A percentile compares a stretch with the other conserved stretches of the same genome.
phyloP scores from a whole-genome alignment of 2,888 invertebrate genomes.

The Cataglyphis albicans region DNA sequence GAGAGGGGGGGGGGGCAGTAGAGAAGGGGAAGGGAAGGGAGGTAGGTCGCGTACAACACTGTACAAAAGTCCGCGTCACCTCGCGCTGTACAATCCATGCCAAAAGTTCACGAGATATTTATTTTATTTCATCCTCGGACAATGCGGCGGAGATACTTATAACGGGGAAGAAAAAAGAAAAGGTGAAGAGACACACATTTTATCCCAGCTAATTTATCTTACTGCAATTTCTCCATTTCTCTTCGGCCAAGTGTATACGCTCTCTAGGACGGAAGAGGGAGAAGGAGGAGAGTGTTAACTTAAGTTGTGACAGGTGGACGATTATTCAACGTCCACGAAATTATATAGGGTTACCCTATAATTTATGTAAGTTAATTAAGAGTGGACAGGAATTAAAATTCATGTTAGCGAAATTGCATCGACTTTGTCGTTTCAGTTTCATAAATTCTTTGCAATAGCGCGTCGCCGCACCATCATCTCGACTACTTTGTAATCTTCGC shows the following conservation, averaged over 20 bases:
- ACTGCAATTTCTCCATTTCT: slow-evolving; percentile 62
- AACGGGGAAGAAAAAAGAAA: slow-evolving; percentile 15
- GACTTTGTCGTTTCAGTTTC: slow-evolving; percentile 59
- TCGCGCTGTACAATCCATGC: slow-evolving; percentile 79
- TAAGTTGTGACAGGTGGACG: slow-evolving; percentile 73
- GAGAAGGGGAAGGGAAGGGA: slow-evolving; percentile 60
- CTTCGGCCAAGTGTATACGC: slow-evolving; percentile 25
- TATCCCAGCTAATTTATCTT: slow-evolving; percentile 68
- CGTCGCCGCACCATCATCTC: slow-evolving; percentile 24
- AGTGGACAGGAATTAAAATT: slow-evolving; percentile 73
- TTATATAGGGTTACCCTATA: slow-evolving; percentile 65
- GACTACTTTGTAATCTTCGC: slow-evolving; percentile 50
- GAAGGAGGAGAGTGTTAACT: slow-evolving; percentile 59
- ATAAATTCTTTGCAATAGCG: slow-evolving; percentile 55
- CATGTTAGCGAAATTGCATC: slow-evolving; percentile 57
- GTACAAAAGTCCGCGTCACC: slow-evolving; percentile 80
- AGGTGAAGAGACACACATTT: slow-evolving; percentile 46
- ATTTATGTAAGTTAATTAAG: slow-evolving; percentile 69
- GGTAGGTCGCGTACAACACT: slow-evolving; percentile 83
- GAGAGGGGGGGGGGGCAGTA: slow-evolving; percentile 68
- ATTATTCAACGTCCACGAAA: slow-evolving; percentile 74
- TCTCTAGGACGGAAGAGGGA: slow-evolving; percentile 19
- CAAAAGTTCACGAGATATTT: slow-evolving; percentile 68
- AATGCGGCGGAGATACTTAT: slow-evolving; percentile 54
- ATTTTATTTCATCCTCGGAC: slow-evolving; percentile 54